Base-by-base conservation (phyloP, 2,888 invertebrate species). In the Mechanitis mazaeus region DNA sequence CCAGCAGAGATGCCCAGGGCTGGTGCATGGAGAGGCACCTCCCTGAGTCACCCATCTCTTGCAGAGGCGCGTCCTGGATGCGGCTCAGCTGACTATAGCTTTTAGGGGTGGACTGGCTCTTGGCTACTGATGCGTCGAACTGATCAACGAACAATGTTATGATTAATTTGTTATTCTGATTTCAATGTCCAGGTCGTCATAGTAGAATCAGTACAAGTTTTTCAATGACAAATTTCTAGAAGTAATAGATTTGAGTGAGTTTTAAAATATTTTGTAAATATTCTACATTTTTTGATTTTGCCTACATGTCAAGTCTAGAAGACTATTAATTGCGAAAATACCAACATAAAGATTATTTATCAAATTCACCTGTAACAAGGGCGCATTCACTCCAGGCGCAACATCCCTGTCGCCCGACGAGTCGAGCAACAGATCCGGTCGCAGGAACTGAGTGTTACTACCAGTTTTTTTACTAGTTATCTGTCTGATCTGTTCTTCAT, bases 11-110 rank as follows among this genome's bases (percentile, higher is more conserved):
- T 0, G 98, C 98, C 94, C 96, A 98, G 0, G 98, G 98, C 78
- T 99, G 98, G 84, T 97, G 97, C 95, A 99, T 94, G 72, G 97
- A 97, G 12, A 99, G 85, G 79, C 98, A 98, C 71, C 94, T 91
- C 1, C 98, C 97, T 70, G 94, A 91, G 82, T 97, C 97, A 54
- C 93, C 92, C 93, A 97, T 95, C 89, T 95, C 95, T 74, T 94
- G 92, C 58, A 95, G 84, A 78, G 94, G 93, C 54, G 92, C 91
- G 77, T 97, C 97, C 78, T 97, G 97, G 12, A 95, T 92, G 2
- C 93, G 90, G 64, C 87, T 42, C 42, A 42, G 9, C 11, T 42
- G 42, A 9, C 9, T 42, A 2, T 9, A 42, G 42, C 9, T 42
- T 9, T 42, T 42, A 11, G 9, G 42, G 42, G 42, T 42, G 6